Evolutionary conservation across 2,113 vertebrate genomes (phyloP).

Genomic region (Microcebus lehilahytsara): DNA sequence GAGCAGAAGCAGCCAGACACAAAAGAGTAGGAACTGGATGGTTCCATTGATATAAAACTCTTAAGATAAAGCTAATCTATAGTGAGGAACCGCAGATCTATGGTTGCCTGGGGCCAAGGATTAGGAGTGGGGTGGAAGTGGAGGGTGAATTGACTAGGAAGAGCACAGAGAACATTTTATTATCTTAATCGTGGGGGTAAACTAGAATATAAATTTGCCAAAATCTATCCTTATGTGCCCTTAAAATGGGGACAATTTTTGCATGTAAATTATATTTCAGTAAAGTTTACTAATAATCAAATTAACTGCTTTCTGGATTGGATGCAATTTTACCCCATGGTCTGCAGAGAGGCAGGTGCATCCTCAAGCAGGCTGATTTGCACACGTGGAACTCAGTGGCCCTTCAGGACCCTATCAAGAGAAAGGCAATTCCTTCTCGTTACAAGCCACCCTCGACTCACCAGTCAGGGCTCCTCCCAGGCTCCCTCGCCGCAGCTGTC

Average conservation of each 20-base stretch:
- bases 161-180: neutral
- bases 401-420: rapidly evolving
- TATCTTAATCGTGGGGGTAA: neutral
- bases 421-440: neutral
- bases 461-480: slow-evolving; percentile 94
- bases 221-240: neutral
- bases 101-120: neutral
- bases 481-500: slow-evolving; percentile 91
- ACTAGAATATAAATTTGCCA: neutral
- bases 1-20: neutral
- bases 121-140: too few relatives aligned
- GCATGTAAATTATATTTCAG: neutral
- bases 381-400: too few relatives aligned
- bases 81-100: neutral
- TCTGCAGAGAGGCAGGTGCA: neutral
- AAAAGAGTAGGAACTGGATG: neutral
- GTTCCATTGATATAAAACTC: neutral
- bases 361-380: neutral
- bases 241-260: neutral
- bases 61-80: neutral
- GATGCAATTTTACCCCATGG: neutral
- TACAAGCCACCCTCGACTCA: slow-evolving; percentile 49
- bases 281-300: neutral
- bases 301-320: neutral
- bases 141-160: rapidly evolving